These are phyloP conservation scores for Chinchilla lanigera DNA, from an alignment of 2,113 vertebrate species.

Conservation along the genomic window DNA sequence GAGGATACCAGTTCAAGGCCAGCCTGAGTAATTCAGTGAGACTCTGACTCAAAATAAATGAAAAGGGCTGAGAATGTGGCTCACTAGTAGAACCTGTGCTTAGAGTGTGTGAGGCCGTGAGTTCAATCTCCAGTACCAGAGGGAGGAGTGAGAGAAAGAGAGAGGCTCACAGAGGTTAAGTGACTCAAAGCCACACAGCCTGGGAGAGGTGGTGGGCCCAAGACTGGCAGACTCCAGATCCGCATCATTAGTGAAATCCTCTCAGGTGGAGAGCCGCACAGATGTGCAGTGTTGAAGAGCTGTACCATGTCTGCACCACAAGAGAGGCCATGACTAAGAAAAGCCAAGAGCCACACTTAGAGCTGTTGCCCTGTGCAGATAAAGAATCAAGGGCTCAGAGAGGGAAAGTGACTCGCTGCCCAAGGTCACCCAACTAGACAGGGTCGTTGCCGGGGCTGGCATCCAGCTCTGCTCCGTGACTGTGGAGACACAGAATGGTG, in stretches of 20 bases:
- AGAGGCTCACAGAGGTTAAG: neutral
- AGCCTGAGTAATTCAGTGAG: neutral
- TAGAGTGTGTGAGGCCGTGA: neutral
- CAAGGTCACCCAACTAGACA: neutral
- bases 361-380: neutral
- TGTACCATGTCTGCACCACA: neutral
- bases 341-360: neutral
- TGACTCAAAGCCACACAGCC: neutral
- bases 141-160: neutral
- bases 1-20: neutral
- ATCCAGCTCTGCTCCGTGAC: neutral
- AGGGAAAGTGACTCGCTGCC: neutral
- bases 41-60: neutral
- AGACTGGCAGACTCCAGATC: neutral
- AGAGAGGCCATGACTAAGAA: neutral
- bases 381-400: slow-evolving; percentile 9
- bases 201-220: neutral
- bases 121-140: neutral
- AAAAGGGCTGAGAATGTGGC: neutral
- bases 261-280: neutral
- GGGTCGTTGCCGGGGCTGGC: neutral
- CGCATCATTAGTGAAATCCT: neutral
- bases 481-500: neutral
- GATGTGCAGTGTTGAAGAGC: neutral
- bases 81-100: neutral